phyloP scores from a whole-genome alignment of 1,140 invertebrate genomes.

The Micrasema minimum region DNA sequence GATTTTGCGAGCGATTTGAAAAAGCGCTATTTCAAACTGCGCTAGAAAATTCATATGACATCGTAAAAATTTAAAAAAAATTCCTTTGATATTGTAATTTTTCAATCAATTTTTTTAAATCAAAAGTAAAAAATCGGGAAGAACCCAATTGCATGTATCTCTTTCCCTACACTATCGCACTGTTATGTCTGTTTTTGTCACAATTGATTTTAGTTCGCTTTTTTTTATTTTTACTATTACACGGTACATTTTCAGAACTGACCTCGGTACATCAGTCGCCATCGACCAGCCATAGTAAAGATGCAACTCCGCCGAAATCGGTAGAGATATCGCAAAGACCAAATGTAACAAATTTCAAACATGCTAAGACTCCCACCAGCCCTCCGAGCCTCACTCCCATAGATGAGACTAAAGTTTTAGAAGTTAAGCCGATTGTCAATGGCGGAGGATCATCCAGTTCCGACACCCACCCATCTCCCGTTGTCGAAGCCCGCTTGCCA shows the following conservation, averaged over 20 bases:
- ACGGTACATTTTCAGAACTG: conserved; percentile 64
- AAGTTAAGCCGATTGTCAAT: conserved; percentile 63
- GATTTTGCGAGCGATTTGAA: too few relatives aligned
- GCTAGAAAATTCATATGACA: too few relatives aligned
- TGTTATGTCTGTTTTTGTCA: conserved; percentile 2
- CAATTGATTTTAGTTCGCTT: conserved; percentile 8
- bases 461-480: conserved; percentile 60
- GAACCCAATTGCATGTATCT: conserved; percentile 4
- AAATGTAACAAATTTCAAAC: conserved; percentile 43
- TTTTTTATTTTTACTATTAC: conserved; percentile 35
- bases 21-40: too few relatives aligned
- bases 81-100: too few relatives aligned
- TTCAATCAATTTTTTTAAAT: too few relatives aligned
- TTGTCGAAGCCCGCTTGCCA: conserved; percentile 54
- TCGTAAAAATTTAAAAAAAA: too few relatives aligned
- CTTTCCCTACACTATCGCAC: too few relatives aligned
- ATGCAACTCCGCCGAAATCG: conserved; percentile 42
- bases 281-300: conserved; percentile 27
- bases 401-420: conserved; percentile 64
- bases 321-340: conserved; percentile 48
- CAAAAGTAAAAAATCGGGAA: too few relatives aligned
- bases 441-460: conserved; percentile 49
- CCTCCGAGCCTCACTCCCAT: conserved; percentile 65
- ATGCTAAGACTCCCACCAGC: conserved; percentile 63
- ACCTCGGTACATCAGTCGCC: conserved; percentile 64